These are phyloP conservation scores for Bujurquina vittata DNA, from an alignment of 2,113 vertebrate species.

Conservation along the genomic window DNA sequence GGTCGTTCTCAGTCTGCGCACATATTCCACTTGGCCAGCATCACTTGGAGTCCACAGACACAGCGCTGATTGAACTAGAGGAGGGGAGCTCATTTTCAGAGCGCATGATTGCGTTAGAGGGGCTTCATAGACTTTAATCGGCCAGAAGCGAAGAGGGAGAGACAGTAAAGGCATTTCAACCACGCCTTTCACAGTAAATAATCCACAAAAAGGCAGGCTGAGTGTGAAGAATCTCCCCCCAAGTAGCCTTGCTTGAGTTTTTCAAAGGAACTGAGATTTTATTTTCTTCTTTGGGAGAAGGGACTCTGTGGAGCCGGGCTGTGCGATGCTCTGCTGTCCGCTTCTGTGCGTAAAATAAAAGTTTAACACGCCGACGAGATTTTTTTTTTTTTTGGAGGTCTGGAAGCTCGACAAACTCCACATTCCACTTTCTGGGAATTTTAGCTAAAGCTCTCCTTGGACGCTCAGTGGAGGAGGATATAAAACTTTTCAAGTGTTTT, in stretches of 20 bases:
- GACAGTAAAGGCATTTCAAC: constrained; percentile 23
- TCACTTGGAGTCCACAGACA: constrained; percentile 76
- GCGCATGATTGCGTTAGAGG: constrained; percentile 53
- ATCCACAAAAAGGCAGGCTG: constrained; percentile 5
- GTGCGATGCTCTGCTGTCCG: neutral
- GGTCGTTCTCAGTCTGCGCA: constrained; percentile 82
- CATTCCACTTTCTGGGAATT: constrained; percentile 14
- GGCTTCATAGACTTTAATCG: constrained; percentile 47
- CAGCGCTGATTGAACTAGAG: constrained; percentile 69
- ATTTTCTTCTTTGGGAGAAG: constrained; percentile 23
- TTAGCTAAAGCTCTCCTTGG: constrained; percentile 17
- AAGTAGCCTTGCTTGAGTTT: constrained; percentile 36
- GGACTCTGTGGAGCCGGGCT: constrained; percentile 41
- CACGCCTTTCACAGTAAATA: constrained; percentile 48
- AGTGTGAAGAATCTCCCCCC: neutral
- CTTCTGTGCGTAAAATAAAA: constrained; percentile 57
- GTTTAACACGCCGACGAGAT: constrained; percentile 46
- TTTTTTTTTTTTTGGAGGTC: neutral
- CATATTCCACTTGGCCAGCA: constrained; percentile 74
- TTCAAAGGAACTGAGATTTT: constrained; percentile 19
- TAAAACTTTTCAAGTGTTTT: constrained; percentile 66
- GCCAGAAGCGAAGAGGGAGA: constrained; percentile 18
- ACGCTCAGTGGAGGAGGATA: constrained; percentile 49
- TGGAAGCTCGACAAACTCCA: constrained; percentile 15
- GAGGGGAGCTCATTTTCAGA: constrained; percentile 53